phyloP scores from a whole-genome alignment of 2,113 vertebrate genomes.

The Sturnus vulgaris region DNA sequence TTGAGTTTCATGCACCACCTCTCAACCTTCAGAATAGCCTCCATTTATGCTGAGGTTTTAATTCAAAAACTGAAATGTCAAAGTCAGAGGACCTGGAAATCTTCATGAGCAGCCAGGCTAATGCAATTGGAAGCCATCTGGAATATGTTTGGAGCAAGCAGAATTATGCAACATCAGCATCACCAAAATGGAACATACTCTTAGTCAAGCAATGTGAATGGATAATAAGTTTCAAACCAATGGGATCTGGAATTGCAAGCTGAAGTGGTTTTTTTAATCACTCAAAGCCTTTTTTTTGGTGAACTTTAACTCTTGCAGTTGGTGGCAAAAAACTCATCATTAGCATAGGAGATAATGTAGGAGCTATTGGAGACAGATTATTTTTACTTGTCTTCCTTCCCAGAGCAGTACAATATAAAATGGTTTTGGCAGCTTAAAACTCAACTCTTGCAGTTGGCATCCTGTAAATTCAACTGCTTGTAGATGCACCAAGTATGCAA shows the following conservation, averaged over 20 bases:
- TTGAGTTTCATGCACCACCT: neutral
- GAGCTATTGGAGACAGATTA: neutral
- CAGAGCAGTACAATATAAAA: neutral
- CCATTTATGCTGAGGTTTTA: neutral
- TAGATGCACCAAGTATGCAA: neutral
- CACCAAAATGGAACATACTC: neutral
- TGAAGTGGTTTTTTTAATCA: neutral
- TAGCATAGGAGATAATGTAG: neutral
- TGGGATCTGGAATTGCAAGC: neutral
- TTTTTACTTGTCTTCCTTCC: neutral
- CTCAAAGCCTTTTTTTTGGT: neutral
- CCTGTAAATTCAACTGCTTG: neutral
- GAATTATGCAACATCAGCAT: neutral
- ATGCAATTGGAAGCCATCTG: neutral
- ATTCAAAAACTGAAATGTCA: neutral
- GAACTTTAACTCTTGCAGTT: neutral
- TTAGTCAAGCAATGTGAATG: neutral
- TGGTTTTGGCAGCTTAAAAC: neutral
- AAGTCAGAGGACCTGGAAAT: neutral
- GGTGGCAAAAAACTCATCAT: neutral
- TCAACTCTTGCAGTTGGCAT: neutral
- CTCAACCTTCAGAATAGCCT: neutral
- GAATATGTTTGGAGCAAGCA: neutral
- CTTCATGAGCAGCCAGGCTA: neutral
- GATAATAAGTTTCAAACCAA: neutral